These are phyloP conservation scores for Drosophila sulfurigaster DNA, from an alignment of 1,140 invertebrate genomes.

Conservation along the genomic window DNA sequence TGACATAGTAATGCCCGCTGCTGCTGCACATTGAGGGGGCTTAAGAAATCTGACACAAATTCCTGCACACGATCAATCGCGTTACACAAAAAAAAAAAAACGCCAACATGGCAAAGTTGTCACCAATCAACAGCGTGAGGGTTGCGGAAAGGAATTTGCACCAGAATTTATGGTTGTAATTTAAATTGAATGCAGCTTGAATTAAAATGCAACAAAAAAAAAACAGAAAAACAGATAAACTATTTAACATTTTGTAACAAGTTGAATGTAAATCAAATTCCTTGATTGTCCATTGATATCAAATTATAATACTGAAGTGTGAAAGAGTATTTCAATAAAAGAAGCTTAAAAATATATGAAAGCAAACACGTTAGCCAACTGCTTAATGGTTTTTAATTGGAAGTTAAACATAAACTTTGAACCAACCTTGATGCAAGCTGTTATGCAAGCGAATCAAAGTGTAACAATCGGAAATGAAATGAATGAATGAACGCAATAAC, in stretches of 20 bases:
- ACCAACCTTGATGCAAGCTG: neutral
- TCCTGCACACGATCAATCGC: constrained; percentile 17
- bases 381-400: no score
- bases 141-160: constrained; percentile 8
- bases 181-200: neutral
- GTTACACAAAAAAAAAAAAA: neutral
- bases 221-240: neutral
- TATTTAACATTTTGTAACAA: neutral
- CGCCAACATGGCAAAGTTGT: constrained; percentile 1
- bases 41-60: constrained; percentile 21
- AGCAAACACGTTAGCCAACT: no score
- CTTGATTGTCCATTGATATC: no score
- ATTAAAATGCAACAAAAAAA: neutral
- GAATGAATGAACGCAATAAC: neutral
- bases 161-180: neutral
- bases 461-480: constrained; percentile 4
- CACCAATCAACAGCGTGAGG: neutral
- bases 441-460: neutral
- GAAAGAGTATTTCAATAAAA: no score
- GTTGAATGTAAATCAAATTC: no score
- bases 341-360: no score
- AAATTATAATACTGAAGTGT: no score
- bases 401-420: neutral
- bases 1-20: neutral
- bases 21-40: neutral